Conservation (phyloP, 2,113 vertebrate species). For the Eulemur macaco region DNA sequence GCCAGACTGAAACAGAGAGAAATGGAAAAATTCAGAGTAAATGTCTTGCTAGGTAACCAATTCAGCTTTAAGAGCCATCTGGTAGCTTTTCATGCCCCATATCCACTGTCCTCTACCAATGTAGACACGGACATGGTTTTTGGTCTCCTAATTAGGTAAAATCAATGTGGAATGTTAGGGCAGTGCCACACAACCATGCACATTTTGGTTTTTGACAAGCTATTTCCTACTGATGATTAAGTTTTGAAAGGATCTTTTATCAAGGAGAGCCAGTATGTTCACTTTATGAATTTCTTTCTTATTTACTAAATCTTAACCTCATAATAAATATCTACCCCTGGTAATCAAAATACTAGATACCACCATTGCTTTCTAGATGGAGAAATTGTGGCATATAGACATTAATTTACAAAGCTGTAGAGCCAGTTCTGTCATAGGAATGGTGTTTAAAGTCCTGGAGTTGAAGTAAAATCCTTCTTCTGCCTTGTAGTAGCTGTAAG, state of each 20-base stretch:
- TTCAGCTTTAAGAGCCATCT: slow-evolving; percentile 37
- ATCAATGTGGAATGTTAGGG: neutral
- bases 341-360: neutral
- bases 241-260: neutral
- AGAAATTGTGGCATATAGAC: neutral
- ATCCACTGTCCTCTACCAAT: neutral
- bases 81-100: slow-evolving; percentile 32
- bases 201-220: neutral
- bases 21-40: neutral
- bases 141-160: slow-evolving; percentile 23
- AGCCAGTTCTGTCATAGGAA: neutral
- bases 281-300: neutral
- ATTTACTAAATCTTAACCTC: neutral
- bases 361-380: neutral
- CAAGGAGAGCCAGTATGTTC: neutral
- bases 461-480: neutral
- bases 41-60: neutral
- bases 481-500: neutral
- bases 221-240: neutral
- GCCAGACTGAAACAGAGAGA: slow-evolving; percentile 5
- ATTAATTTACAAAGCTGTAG: neutral
- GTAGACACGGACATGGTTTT: neutral
- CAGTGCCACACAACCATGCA: neutral
- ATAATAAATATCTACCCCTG: neutral
- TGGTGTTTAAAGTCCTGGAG: neutral